Percentiles rank a stretch among this genome's conserved stretches.
Evolutionary conservation across 1,140 invertebrate species (phyloP).

Genomic region (Achatina immaculata): DNA sequence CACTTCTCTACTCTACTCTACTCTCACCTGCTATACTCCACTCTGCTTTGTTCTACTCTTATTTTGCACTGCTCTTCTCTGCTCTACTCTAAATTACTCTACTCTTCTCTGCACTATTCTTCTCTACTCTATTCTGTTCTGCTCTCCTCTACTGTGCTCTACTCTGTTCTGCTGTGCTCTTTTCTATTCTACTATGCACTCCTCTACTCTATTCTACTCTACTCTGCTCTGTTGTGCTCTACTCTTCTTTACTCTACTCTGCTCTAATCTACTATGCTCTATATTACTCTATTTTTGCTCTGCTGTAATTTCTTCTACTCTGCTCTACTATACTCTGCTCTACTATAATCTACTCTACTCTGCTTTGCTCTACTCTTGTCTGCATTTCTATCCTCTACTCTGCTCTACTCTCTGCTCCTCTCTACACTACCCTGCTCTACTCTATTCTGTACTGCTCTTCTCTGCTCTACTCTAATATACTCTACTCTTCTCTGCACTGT

Average conservation of each 20-base stretch:
- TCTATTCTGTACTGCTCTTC: not conserved
- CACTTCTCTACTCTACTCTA: too few relatives aligned
- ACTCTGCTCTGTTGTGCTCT: not conserved
- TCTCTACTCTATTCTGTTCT: not conserved
- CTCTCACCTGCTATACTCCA: too few relatives aligned
- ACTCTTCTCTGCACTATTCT: too few relatives aligned
- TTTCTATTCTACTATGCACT: not conserved
- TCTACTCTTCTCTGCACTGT: constrained; percentile 22
- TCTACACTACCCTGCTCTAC: not conserved
- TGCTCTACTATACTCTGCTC: not conserved
- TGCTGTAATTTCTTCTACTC: too few relatives aligned
- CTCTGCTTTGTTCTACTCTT: constrained; percentile 7
- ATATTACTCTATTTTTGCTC: too few relatives aligned
- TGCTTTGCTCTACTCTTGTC: too few relatives aligned
- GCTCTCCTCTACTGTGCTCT: not conserved
- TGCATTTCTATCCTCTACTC: too few relatives aligned
- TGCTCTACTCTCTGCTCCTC: not conserved
- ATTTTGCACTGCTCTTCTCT: not conserved
- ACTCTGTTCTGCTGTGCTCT: not conserved
- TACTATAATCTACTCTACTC: too few relatives aligned
- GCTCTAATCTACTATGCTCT: not conserved
- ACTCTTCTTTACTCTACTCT: not conserved
- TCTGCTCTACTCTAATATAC: constrained; percentile 14
- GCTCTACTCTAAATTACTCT: not conserved
- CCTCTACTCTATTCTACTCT: not conserved